Conservation (phyloP, 2,797 vertebrate genomes). For the Pseudopleuronectes americanus region DNA sequence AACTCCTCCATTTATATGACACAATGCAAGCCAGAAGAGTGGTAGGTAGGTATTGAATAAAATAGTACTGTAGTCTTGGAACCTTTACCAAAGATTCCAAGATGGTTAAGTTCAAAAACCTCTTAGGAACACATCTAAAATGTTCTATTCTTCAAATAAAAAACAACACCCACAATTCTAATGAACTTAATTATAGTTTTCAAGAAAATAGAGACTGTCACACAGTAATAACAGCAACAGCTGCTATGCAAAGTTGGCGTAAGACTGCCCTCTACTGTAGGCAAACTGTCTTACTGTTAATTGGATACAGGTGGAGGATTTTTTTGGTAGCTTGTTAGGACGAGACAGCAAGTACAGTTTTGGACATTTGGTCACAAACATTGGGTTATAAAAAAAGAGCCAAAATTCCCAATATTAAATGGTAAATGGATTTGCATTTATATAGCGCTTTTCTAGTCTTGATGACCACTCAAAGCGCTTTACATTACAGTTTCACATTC, state of each 20-base stretch:
- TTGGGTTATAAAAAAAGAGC: neutral
- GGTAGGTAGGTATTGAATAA: too few relatives aligned
- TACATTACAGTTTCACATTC: too few relatives aligned
- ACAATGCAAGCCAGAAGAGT: too few relatives aligned
- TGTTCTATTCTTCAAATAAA: neutral
- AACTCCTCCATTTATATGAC: too few relatives aligned
- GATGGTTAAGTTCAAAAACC: neutral
- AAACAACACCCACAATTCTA: neutral
- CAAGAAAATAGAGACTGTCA: conserved; percentile 9
- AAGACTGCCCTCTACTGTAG: conserved; percentile 83
- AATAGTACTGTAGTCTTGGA: too few relatives aligned
- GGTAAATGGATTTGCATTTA: too few relatives aligned
- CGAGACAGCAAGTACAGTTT: neutral
- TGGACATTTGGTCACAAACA: neutral
- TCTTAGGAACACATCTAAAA: neutral
- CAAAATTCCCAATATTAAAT: neutral
- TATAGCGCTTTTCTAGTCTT: too few relatives aligned
- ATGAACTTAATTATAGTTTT: neutral
- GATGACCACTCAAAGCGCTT: too few relatives aligned
- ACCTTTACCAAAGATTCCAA: neutral
- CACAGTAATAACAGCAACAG: neutral
- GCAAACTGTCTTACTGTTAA: conserved; percentile 5
- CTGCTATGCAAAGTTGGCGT: conserved; percentile 51
- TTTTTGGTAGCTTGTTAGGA: neutral
- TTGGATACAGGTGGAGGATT: neutral